These are phyloP conservation scores for Sebastes fasciatus DNA, from an alignment of 2,113 vertebrate species.

Conservation along the genomic window DNA sequence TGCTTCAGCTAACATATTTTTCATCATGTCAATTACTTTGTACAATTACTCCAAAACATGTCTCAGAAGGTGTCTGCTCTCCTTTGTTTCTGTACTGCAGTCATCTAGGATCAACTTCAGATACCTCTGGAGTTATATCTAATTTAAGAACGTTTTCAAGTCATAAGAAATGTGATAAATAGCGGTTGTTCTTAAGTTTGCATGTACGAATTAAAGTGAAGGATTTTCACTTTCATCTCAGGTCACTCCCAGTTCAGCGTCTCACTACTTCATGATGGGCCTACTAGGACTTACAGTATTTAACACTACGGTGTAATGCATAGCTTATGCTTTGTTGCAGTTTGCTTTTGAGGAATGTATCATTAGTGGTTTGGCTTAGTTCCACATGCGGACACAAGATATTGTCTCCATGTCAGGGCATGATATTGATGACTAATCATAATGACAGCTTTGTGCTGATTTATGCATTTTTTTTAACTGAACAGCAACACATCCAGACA, in stretches of 20 bases:
- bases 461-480: not conserved
- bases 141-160: not conserved
- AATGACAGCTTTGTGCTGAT: not conserved
- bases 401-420: slow-evolving; percentile 5
- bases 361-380: slow-evolving; percentile 30
- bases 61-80: not conserved
- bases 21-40: not conserved
- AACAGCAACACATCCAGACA: not conserved
- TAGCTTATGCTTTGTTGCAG: not conserved
- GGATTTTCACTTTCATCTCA: not conserved
- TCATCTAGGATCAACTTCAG: not conserved
- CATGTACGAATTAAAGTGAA: not conserved
- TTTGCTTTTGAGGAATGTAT: slow-evolving; percentile 27
- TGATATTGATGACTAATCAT: slow-evolving; percentile 17
- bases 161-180: not conserved
- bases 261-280: slow-evolving; percentile 6
- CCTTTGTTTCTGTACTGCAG: not conserved
- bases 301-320: slow-evolving; percentile 1
- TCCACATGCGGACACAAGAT: slow-evolving; percentile 14
- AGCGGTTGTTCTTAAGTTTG: not conserved
- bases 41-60: not conserved
- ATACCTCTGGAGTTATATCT: not conserved
- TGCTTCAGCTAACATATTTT: no score
- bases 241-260: not conserved
- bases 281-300: slow-evolving; percentile 9